phyloP scores from a whole-genome alignment of 2,797 vertebrate species.

The Trichosurus vulpecula region DNA sequence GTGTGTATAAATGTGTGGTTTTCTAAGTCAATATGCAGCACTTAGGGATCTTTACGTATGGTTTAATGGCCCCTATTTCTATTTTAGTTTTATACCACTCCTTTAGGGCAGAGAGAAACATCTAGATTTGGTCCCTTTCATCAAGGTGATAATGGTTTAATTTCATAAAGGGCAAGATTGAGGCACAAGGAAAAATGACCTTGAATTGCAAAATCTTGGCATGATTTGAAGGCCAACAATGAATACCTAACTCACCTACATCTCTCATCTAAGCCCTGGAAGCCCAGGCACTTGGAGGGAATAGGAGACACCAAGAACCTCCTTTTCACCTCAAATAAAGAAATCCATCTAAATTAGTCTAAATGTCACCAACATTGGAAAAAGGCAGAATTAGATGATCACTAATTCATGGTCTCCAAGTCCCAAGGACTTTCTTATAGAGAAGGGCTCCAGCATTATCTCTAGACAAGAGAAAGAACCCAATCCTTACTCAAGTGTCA shows the following conservation, averaged over 20 bases:
- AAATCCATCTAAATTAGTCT: not conserved
- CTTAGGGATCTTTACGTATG: no score
- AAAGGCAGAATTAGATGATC: constrained; percentile 11
- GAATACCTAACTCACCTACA: not conserved
- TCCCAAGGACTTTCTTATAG: constrained; percentile 8
- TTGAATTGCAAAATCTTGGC: constrained; percentile 21
- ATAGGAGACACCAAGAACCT: constrained; percentile 24
- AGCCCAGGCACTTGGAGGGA: not conserved
- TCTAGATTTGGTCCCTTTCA: constrained; percentile 21
- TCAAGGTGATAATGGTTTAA: constrained; percentile 23
- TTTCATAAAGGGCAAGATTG: constrained; percentile 28
- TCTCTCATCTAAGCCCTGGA: constrained; percentile 23
- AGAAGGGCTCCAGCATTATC: not conserved
- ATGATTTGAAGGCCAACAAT: not conserved
- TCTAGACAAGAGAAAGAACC: constrained; percentile 13
- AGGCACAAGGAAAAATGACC: constrained; percentile 23
- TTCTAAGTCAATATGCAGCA: not conserved
- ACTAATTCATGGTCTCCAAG: not conserved
- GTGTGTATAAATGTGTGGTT: not conserved
- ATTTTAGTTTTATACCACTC: not conserved
- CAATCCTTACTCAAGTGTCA: not conserved
- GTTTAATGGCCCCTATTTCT: not conserved
- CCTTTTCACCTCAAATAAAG: not conserved
- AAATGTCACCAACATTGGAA: constrained; percentile 19
- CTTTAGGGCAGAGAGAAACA: not conserved